Base-by-base conservation (phyloP, 1,140 invertebrate species). In the Pseudomyrmex dendroicus region DNA sequence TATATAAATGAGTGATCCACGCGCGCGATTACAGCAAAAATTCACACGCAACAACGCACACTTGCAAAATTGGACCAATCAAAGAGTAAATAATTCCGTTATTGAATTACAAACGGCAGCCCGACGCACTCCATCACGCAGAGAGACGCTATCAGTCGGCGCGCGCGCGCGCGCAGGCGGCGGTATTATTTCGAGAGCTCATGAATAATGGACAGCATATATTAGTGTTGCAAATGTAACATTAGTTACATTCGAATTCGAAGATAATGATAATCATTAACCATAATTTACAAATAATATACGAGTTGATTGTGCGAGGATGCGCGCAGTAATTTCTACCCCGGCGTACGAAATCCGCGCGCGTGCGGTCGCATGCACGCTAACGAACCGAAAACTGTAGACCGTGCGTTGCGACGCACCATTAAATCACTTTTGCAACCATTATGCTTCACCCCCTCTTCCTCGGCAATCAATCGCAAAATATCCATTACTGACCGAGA, bases 211-310 rank as follows among this genome's bases (percentile, higher is more conserved):
- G 35, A 80, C 66, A 25, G 56, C 25, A 54, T 50, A 46, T 57
- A 82, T 82, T 82, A 82, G 61, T 82, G 59, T 82, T 82, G 78
- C 78, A 82, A 82, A 82, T 82, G 67, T 82, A 74, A 82, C 72
- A 63, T 73, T 82, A 82, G 72, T 82, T 82, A 73, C 78, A 82
- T 80, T 59, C 12, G 5, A 80, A 72, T 73, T 35, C 78, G 15
- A 82, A 73, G 78, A 82, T 74, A 82, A 82, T 82, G 61, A 82
- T 74, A 82, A 74, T 74, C 78, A 74, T 82, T 74, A 82, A 82
- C 72, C 72, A 44, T 74, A 74, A 82, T 82, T 73, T 82, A 74
- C 78, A 74, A 66, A 80, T 73, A 78, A 80, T 80, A 80, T 80
- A 80, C 72, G 76, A 80, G 44, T 72, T 72, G 76, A 80, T 80